These are phyloP conservation scores for Myotis lucifugus DNA, from an alignment of 2,113 vertebrate species.

Conservation along the genomic window DNA sequence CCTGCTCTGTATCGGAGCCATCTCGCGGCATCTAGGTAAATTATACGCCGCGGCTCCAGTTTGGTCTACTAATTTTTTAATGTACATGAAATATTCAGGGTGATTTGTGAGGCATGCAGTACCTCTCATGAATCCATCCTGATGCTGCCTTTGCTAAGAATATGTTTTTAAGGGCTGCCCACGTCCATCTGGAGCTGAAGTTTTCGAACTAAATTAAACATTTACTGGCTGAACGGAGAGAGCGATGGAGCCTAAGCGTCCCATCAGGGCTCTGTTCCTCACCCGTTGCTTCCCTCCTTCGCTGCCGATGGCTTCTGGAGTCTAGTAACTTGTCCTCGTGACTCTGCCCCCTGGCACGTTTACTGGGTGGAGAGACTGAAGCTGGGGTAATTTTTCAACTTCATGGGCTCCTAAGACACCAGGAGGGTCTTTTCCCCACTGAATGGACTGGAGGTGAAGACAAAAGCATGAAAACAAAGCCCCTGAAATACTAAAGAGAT, in stretches of 20 bases:
- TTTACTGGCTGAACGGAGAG: neutral
- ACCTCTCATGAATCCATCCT: slow-evolving; percentile 66
- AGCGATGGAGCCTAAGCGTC: neutral
- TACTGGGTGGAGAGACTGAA: neutral
- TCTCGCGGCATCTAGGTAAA: slow-evolving; percentile 62
- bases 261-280: neutral
- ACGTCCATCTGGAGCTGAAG: neutral
- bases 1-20: slow-evolving; percentile 55
- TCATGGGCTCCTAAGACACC: neutral
- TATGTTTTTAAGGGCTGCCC: slow-evolving; percentile 51
- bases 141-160: slow-evolving; percentile 53
- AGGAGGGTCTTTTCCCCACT: neutral
- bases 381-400: neutral
- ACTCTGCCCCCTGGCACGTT: neutral
- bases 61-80: slow-evolving; percentile 81
- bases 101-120: slow-evolving; percentile 68
- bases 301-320: neutral
- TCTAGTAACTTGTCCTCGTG: neutral
- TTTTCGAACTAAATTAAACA: slow-evolving; percentile 55
- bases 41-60: slow-evolving; percentile 52
- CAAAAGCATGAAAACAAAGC: neutral
- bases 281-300: neutral
- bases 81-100: slow-evolving; percentile 73
- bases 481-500: neutral
- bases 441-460: neutral